Evolutionary conservation across 2,797 vertebrate species (phyloP), one percentile per base, ranked within the genome.

Genomic region (Danio albolineatus): DNA sequence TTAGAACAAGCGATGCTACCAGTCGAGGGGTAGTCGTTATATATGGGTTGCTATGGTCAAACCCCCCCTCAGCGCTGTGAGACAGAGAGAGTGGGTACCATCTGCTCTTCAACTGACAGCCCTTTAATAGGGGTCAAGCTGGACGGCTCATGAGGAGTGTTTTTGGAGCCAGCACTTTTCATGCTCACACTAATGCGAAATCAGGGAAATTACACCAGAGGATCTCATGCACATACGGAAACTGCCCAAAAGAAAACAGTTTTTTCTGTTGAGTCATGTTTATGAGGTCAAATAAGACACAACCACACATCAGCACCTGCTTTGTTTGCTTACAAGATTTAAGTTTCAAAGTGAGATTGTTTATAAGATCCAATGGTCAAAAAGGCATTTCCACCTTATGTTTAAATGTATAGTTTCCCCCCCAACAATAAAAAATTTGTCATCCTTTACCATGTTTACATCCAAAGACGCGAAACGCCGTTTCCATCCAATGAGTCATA

Each of bases 91-190:
- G n/a, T 80, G 82, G 78, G 71, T 87, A 86, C 91, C 93, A 94
- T 94, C 93, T 94, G 94, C 92, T 91, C 89, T 89, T 86, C 86
- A 44, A 87, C 86, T 87, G 89, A 90, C 91, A 88, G 88, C 83
- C 72, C 89, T 93, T 94, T 93, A 93, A 93, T 90, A 83, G 92
- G 90, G 93, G 92, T 94, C 92, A 93, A 91, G 90, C 90, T 90
- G 89, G 89, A 85, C 86, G 53, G 76, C 90, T 86, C 87, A 88
- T 90, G 85, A 90, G 87, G 85, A 87, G 89, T 85, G 86, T 86
- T 86, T 83, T 89, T 91, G 91, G 87, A 85, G 74, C 86, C 57
- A 84, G 86, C 89, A 87, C 87, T 87, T 91, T 88, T 85, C 79
- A 81, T 86, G 83, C 86, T 91, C 81, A 76, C 79, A 83, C 86